Percentiles rank a stretch among this genome's conserved stretches.
Conservation (phyloP, 1,140 invertebrate species). For the Stegodyphus dumicola region DNA sequence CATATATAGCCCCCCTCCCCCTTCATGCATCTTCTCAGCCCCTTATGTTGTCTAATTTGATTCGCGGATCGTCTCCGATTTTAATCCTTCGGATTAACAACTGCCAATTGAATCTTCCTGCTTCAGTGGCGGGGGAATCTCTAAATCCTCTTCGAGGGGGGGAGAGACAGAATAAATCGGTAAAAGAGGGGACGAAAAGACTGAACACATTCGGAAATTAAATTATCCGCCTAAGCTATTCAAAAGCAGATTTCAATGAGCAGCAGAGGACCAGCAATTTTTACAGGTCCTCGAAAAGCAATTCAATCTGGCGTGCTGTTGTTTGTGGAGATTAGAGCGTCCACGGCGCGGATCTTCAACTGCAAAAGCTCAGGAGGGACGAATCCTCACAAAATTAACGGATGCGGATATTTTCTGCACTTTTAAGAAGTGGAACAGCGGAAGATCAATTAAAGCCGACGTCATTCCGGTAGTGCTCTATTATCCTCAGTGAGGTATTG, state of each 20-base stretch:
- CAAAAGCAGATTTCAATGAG: constrained; percentile 24
- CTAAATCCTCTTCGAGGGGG: constrained; percentile 6
- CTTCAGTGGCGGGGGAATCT: not conserved
- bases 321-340: constrained; percentile 30
- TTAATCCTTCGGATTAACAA: constrained; percentile 50
- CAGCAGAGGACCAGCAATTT: constrained; percentile 13
- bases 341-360: too few species aligned
- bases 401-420: not conserved
- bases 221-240: constrained; percentile 41
- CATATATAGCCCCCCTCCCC: not conserved
- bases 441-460: constrained; percentile 1
- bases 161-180: not conserved
- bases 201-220: constrained; percentile 20
- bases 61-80: constrained; percentile 32
- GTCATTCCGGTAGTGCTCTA: not conserved
- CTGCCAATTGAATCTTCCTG: constrained; percentile 42
- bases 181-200: not conserved
- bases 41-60: constrained; percentile 34
- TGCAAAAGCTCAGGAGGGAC: not conserved
- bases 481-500: too few species aligned
- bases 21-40: not conserved
- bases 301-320: constrained; percentile 31
- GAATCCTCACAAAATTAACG: not conserved
- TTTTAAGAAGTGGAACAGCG: not conserved
- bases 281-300: constrained; percentile 24